Conservation (phyloP, 2,797 vertebrate genomes). For the Danio kyathit region DNA sequence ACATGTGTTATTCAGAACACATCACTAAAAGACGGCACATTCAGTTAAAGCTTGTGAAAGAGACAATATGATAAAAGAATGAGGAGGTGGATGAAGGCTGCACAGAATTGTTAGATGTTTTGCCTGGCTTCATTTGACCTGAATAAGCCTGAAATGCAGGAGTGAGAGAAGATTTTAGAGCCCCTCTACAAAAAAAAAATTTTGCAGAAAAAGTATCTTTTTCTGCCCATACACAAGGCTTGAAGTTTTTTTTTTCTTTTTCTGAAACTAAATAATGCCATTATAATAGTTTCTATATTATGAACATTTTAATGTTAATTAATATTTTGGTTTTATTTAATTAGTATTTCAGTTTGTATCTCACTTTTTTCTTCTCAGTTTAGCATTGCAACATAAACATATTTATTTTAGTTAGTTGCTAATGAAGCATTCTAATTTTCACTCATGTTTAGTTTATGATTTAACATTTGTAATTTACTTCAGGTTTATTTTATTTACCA, state of each 20-base stretch:
- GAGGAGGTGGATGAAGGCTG: constrained; percentile 20
- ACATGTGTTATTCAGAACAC: constrained; percentile 23
- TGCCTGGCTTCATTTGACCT: constrained; percentile 27
- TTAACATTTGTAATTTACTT: too few species aligned
- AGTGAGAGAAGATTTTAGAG: constrained; percentile 29
- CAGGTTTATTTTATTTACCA: too few species aligned
- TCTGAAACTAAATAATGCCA: not conserved
- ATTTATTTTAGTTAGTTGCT: too few species aligned
- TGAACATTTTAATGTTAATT: too few species aligned
- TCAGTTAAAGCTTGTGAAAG: not conserved
- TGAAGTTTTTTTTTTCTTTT: not conserved
- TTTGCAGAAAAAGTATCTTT: not conserved
- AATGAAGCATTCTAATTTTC: too few species aligned
- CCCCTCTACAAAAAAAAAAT: constrained; percentile 7
- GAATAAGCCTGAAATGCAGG: constrained; percentile 17
- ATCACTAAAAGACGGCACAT: not conserved
- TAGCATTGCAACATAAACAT: too few species aligned
- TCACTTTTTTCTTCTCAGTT: too few species aligned
- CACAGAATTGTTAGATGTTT: constrained; percentile 18
- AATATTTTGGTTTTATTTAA: too few species aligned
- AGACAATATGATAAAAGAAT: constrained; percentile 30
- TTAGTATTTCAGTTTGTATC: too few species aligned
- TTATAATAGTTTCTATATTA: too few species aligned
- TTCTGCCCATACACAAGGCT: not conserved
- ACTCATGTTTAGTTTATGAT: too few species aligned